Evolutionary conservation across 2,888 invertebrate genomes (phyloP), one percentile per base, ranked within the genome.

Genomic region (Netelia inedita): DNA sequence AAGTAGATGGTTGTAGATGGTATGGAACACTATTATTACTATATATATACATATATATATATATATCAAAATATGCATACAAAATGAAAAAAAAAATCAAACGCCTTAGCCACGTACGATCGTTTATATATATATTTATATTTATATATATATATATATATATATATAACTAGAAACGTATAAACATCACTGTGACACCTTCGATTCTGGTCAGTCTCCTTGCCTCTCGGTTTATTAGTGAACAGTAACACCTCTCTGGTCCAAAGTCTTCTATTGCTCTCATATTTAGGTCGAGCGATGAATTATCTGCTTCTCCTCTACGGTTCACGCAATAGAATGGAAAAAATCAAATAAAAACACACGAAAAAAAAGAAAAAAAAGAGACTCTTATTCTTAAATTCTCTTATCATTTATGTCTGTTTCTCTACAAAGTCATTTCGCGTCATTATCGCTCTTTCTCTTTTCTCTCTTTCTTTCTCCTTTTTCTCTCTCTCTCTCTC

Each of bases 211-310:
- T 93, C 92, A 92, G 93, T 93, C 93, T 94, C 93, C 93, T 93
- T 94, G 94, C 93, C 93, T 94, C 93, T 94, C 94, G 93, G 93
- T 93, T 93, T 94, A 94, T 94, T 94, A 94, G 94, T 94, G 93
- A 93, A 93, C 93, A 93, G 91, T 93, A 93, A 93, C 93, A 93
- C 93, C 93, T 93, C 93, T 94, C 93, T 94, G 93, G 93, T 94
- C 93, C 93, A 93, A 63, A 93, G 90, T 93, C 92, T 94, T 93
- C 92, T 93, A 91, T 88, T 92, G 92, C 93, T 93, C 91, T 92
- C 90, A 87, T 86, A 85, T 91, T 91, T 93, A 93, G 92, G 92
- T 93, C 92, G 91, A 93, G 90, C 92, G 92, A 92, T 91, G 90
- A 92, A 90, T 92, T 93, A 87, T 87, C 86, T 79, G 89, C 88